Percentiles rank a stretch among this genome's conserved stretches.
These are phyloP conservation scores for Lagopus muta DNA, from an alignment of 2,113 vertebrate species.

Conservation along the genomic window DNA sequence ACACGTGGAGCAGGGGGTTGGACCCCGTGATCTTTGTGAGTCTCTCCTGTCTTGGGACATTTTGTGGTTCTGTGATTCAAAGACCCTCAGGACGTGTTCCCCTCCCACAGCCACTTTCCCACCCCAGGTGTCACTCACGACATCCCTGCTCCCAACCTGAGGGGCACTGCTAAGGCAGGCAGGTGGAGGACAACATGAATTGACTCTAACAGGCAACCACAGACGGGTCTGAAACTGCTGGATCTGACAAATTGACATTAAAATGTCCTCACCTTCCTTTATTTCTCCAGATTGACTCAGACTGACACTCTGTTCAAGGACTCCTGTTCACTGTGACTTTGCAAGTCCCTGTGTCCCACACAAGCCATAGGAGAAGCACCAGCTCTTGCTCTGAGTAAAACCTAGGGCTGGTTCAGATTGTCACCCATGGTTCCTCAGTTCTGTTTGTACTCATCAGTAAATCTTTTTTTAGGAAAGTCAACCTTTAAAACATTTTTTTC, in stretches of 20 bases:
- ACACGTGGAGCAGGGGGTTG: not conserved
- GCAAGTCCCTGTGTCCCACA: fast-evolving
- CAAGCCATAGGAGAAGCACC: not conserved
- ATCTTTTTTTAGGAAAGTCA: not conserved
- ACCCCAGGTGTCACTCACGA: not conserved
- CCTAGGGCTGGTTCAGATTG: not conserved
- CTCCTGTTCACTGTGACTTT: not conserved
- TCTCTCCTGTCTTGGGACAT: not conserved
- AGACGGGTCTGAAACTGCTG: not conserved
- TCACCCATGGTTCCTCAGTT: not conserved
- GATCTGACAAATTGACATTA: not conserved
- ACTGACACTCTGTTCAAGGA: not conserved
- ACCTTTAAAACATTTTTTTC: not conserved
- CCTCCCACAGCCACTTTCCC: not conserved
- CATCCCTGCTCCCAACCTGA: not conserved
- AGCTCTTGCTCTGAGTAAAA: not conserved
- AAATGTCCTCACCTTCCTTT: not conserved
- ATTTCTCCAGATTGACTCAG: not conserved
- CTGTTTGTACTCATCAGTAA: not conserved
- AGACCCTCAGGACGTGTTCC: not conserved
- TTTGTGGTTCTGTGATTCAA: not conserved
- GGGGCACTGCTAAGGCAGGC: not conserved
- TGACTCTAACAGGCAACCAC: not conserved
- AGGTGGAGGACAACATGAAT: not conserved
- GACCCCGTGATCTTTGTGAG: not conserved